These are phyloP conservation scores for Bombylius major DNA, from an alignment of 2,888 invertebrate species.

Conservation along the genomic window DNA sequence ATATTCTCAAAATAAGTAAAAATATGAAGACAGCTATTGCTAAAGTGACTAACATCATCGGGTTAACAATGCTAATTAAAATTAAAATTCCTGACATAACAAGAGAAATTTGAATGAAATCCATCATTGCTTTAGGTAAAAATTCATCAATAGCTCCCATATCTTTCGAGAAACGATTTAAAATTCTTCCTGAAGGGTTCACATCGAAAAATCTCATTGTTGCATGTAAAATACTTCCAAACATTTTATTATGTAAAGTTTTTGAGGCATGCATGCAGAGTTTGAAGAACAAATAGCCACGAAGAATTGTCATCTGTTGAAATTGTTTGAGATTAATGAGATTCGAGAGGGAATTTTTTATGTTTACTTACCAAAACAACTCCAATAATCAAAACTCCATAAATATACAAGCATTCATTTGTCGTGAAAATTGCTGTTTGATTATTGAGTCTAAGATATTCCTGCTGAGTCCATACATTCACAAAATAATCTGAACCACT, in stretches of 20 bases:
- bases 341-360: too few species aligned
- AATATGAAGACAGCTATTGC: constrained; percentile 51
- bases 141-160: constrained; percentile 49
- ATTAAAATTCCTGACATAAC: constrained; percentile 63
- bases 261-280: constrained; percentile 64
- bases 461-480: constrained; percentile 43
- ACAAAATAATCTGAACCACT: constrained; percentile 51
- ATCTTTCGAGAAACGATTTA: constrained; percentile 68
- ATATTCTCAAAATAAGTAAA: constrained; percentile 49
- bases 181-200: constrained; percentile 63
- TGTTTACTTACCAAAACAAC: constrained; percentile 25
- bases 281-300: constrained; percentile 58
- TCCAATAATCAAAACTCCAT: constrained; percentile 30
- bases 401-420: constrained; percentile 32
- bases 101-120: constrained; percentile 39
- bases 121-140: constrained; percentile 42
- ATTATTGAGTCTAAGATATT: constrained; percentile 26
- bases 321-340: background rate
- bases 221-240: constrained; percentile 58
- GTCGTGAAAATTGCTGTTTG: constrained; percentile 27
- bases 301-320: constrained; percentile 38
- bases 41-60: constrained; percentile 53
- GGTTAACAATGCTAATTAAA: constrained; percentile 57
- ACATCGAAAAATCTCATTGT: constrained; percentile 76
- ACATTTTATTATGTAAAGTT: constrained; percentile 74